Base-by-base conservation (phyloP, 1,140 invertebrate genomes). In the Hirudo medicinalis region DNA sequence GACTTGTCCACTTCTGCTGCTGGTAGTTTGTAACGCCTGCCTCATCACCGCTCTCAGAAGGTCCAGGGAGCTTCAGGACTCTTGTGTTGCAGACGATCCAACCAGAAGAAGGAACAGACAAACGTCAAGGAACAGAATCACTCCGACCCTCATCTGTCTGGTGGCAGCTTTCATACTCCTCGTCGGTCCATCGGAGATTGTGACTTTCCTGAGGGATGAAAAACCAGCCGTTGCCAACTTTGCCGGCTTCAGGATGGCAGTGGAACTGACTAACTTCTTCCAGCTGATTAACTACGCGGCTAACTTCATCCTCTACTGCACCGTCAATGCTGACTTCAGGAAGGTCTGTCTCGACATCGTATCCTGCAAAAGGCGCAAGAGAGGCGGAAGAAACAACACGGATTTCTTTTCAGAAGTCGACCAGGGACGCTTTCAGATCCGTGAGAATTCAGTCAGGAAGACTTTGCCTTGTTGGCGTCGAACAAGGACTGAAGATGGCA, bases 231-330 rank as follows among this genome's bases (percentile, higher is more conserved):
- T n/a, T 6, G 29, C 67, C 67, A 20, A 40, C 19, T 36, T 68
- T 36, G 25, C 40, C 9, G 67, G n/a, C 11, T 69, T 76, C 36
- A 77, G 78, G n/a, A 77, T 79, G 27, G 68, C 36, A 25, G 69
- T 74, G 63, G 69, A 75, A 55, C 75, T 81, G 20, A 79, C 78
- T 22, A 81, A 81, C 69, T 76, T 79, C 73, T 78, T 80, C 77
- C 78, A 79, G 70, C 76, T 78, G 0, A 72, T 80, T 36, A 80
- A 81, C 63, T 81, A 79, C 69, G 78, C 78, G 5, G 74, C 78
- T 5, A 81, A 81, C 71, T 81, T 81, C 71, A 75, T 79, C 11
- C 72, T 81, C 0, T 80, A 81, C 72, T 81, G 80, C 73, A 76
- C 76, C 4, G 76, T 81, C 15, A 81, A 81, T 76, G 79, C 79